Conservation (phyloP, 2,888 invertebrate species). For the Amphipoea oculea region DNA sequence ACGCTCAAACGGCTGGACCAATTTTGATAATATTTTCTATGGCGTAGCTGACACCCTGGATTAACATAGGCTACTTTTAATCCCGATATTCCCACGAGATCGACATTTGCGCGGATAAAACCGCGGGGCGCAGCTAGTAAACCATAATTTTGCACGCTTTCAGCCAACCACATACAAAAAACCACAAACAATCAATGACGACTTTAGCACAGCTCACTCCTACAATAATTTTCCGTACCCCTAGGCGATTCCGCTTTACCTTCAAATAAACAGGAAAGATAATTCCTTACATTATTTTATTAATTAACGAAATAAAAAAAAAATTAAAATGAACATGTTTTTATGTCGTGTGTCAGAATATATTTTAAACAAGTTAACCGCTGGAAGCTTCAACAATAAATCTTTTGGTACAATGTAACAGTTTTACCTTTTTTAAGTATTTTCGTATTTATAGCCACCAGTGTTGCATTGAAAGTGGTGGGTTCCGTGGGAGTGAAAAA, state of each 20-base stretch:
- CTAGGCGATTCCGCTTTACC: not conserved
- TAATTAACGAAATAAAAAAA: too few species aligned
- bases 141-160: not conserved
- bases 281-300: not conserved
- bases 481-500: constrained; percentile 12
- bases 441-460: constrained; percentile 57
- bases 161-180: not conserved
- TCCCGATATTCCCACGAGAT: too few species aligned
- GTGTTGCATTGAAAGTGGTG: constrained; percentile 43
- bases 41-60: too few species aligned
- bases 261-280: not conserved
- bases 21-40: too few species aligned
- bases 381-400: constrained; percentile 56
- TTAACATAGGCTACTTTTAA: too few species aligned
- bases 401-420: constrained; percentile 47
- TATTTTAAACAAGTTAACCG: constrained; percentile 62
- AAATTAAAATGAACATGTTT: too few species aligned
- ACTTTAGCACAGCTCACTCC: not conserved
- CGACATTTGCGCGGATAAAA: too few species aligned
- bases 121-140: too few species aligned
- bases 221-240: too few species aligned
- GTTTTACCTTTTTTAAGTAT: constrained; percentile 54
- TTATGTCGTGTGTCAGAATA: constrained; percentile 31
- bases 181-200: not conserved
- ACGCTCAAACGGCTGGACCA: too few species aligned